These are phyloP conservation scores for Acomys russatus DNA, from an alignment of 2,797 vertebrate genomes.

Conservation along the genomic window DNA sequence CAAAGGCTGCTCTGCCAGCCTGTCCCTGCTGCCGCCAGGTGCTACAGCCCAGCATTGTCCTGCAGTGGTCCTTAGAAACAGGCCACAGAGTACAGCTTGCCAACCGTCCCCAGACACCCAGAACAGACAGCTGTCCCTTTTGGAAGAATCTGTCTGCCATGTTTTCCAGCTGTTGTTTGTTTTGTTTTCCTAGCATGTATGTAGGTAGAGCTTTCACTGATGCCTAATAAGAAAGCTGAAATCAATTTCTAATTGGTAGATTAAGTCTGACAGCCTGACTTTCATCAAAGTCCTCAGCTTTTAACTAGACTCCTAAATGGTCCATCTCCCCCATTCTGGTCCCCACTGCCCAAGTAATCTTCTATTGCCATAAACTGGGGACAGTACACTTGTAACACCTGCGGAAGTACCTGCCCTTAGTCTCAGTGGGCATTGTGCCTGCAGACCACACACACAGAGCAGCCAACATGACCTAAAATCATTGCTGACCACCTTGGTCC, in stretches of 20 bases:
- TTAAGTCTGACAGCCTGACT: constrained; percentile 17
- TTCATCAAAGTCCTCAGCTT: constrained; percentile 32
- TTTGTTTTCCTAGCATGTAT: background rate
- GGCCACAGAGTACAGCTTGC: background rate
- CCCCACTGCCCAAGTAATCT: constrained; percentile 64
- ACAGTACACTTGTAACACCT: background rate
- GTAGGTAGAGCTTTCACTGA: background rate
- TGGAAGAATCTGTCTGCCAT: background rate
- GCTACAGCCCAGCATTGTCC: background rate
- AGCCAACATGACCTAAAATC: background rate
- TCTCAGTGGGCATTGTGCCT: background rate
- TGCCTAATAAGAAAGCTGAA: constrained; percentile 18
- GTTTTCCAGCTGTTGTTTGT: constrained; percentile 12
- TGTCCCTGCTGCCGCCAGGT: background rate
- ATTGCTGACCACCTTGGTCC: background rate
- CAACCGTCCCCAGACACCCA: background rate
- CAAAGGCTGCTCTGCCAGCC: background rate
- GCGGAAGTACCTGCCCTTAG: constrained; percentile 20
- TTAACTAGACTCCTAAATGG: background rate
- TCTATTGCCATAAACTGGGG: constrained; percentile 63
- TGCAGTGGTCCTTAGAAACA: background rate
- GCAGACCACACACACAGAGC: background rate
- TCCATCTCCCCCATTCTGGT: background rate
- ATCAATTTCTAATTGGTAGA: constrained; percentile 9
- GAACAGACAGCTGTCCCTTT: background rate